phyloP scores from a whole-genome alignment of 37 sponge, comb jelly and placozoan species.

The Ianthella basta region DNA sequence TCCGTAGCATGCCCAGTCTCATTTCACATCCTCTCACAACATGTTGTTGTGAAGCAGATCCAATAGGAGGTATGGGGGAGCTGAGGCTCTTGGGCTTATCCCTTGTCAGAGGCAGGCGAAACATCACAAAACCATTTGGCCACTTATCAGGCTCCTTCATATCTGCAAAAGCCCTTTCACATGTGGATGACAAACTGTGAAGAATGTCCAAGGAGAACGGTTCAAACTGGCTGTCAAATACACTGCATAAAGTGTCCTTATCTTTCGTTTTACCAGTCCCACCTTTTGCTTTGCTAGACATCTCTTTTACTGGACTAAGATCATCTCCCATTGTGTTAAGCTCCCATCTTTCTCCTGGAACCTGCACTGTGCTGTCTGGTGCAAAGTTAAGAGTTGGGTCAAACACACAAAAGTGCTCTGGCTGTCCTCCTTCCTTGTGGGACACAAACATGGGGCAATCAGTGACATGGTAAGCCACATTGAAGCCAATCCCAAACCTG shows the following conservation, averaged over 20 bases:
- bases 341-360: constrained; percentile 12
- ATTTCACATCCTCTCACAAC: neutral
- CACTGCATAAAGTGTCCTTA: no score
- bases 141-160: neutral
- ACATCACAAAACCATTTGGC: constrained; percentile 60
- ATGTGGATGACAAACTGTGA: neutral
- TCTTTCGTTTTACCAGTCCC: no score
- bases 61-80: neutral
- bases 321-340: neutral
- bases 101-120: constrained; percentile 58
- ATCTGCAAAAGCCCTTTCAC: constrained; percentile 29
- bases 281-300: no score
- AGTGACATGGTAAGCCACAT: constrained; percentile 85
- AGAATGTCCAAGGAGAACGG: constrained; percentile 47
- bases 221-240: constrained; percentile 58
- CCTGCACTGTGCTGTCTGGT: neutral
- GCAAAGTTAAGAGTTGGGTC: constrained; percentile 63
- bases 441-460: constrained; percentile 86
- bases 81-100: neutral
- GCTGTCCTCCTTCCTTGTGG: constrained; percentile 31
- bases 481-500: constrained; percentile 89
- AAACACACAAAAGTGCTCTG: constrained; percentile 71
- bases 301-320: neutral
- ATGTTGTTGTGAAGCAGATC: neutral
- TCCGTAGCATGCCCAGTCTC: neutral